phyloP scores from a whole-genome alignment of 2,113 vertebrate genomes.

The Oenanthe melanoleuca region DNA sequence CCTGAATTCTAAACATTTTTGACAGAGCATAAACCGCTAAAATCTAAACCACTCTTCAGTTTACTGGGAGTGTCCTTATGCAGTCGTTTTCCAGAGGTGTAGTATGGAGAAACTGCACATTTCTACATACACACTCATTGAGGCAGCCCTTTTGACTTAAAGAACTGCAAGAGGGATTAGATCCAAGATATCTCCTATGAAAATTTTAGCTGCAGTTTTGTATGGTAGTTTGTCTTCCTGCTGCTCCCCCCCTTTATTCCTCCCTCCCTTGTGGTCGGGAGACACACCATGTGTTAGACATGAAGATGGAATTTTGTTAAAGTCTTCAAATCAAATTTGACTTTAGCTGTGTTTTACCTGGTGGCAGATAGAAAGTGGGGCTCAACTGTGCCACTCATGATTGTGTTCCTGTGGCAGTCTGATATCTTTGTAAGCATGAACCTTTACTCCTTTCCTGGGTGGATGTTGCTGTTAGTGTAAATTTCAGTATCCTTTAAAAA shows the following conservation, averaged over 20 bases:
- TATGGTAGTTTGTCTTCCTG: background rate
- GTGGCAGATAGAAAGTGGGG: background rate
- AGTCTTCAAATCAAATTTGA: background rate
- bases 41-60: background rate
- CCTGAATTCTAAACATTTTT: background rate
- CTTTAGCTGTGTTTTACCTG: background rate
- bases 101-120: background rate
- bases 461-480: background rate
- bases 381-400: background rate
- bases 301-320: background rate
- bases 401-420: background rate
- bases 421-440: background rate
- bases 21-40: background rate
- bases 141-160: background rate
- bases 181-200: background rate
- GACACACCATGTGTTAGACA: background rate
- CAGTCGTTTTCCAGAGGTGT: background rate
- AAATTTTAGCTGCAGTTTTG: background rate
- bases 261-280: background rate
- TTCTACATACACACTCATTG: background rate
- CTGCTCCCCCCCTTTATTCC: background rate
- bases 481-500: background rate
- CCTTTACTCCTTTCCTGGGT: background rate
- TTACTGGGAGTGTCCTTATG: background rate
- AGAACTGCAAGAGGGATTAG: background rate